These are phyloP conservation scores for Drosophila yakuba DNA, from an alignment of 1,140 invertebrate genomes.

Conservation along the genomic window DNA sequence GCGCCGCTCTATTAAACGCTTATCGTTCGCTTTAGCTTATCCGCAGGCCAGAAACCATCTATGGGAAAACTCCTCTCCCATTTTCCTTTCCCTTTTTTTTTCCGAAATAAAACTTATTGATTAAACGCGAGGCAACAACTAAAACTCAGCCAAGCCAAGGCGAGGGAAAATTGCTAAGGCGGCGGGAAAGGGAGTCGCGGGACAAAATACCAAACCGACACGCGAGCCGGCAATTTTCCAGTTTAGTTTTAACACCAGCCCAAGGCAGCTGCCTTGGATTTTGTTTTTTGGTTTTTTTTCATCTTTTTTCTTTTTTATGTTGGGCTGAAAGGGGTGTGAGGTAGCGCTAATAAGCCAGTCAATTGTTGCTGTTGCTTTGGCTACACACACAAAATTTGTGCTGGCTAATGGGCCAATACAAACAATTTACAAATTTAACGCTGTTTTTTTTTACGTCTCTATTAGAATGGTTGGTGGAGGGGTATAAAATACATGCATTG, in stretches of 20 bases:
- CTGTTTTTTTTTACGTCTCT: constrained; percentile 64
- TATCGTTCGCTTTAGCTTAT: constrained; percentile 61
- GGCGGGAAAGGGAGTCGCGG: constrained; percentile 5
- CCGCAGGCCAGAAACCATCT: constrained; percentile 29
- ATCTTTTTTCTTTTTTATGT: neutral
- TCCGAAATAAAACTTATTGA: constrained; percentile 69
- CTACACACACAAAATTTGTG: constrained; percentile 49
- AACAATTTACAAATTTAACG: constrained; percentile 83
- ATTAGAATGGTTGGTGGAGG: constrained; percentile 44
- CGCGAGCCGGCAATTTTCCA: constrained; percentile 80
- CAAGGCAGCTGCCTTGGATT: constrained; percentile 54
- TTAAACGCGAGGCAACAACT: constrained; percentile 63
- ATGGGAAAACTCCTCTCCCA: neutral
- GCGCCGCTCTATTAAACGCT: constrained; percentile 75
- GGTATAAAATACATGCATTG: constrained; percentile 21
- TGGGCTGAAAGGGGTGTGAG: constrained; percentile 10
- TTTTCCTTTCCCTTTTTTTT: neutral
- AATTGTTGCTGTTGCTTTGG: constrained; percentile 61
- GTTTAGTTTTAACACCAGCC: constrained; percentile 78
- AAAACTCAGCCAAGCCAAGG: constrained; percentile 28
- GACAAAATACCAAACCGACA: constrained; percentile 69
- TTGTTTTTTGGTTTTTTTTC: neutral
- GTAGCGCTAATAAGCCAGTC: constrained; percentile 71
- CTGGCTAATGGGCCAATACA: constrained; percentile 72
- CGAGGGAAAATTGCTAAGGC: constrained; percentile 11